Evolutionary conservation across 1,140 invertebrate genomes (phyloP), one percentile per base, ranked within the genome.

Genomic region (Drosophila kohkoa): DNA sequence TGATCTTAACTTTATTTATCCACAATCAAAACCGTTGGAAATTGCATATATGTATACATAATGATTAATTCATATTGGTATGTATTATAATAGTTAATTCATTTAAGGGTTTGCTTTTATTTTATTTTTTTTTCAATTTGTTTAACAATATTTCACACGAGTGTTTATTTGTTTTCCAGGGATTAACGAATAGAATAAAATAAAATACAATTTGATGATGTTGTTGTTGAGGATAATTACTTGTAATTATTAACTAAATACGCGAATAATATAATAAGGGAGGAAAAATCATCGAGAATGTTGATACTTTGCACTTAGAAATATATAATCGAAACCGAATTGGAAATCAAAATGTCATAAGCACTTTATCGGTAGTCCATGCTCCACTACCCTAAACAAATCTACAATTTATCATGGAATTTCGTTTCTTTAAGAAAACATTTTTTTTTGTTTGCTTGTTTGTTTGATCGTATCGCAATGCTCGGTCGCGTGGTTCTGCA

Each of bases 131-230:
- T 57, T 57, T 74, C 57, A 41, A 16, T 65, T 78, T 88, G 85
- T 83, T 88, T 81, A 83, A 89, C 81, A 89, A 89, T 85, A 76
- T 89, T 89, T 88, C 83, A 88, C 83, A 89, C 20, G 54, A 41
- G 30, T 72, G 69, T 49, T 75, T 25, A 25, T 25, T 58, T 72
- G 7, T 55, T 70, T 28, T 52, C 35, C 52, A 58, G 30, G 83
- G 68, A 28, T 80, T 90, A 78, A 78, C 67, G 85, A 74, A 75
- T 76, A 64, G 46, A 63, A 72, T 77, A 79, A 72, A 85, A 69
- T 77, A 83, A 70, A 85, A 71, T 69, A 70, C 66, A 59, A 38
- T 74, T 54, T 60, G 3, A 30, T 75, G 48, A 38, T 64, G 55
- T 7, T 43, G 35, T 35, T 35, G 7, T 57, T 57, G 62, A 41